A percentile compares a stretch with the other conserved stretches of the same genome.
Evolutionary conservation across 2,797 vertebrate genomes (phyloP).

Genomic region (Odontamblyopus lacepedii): DNA sequence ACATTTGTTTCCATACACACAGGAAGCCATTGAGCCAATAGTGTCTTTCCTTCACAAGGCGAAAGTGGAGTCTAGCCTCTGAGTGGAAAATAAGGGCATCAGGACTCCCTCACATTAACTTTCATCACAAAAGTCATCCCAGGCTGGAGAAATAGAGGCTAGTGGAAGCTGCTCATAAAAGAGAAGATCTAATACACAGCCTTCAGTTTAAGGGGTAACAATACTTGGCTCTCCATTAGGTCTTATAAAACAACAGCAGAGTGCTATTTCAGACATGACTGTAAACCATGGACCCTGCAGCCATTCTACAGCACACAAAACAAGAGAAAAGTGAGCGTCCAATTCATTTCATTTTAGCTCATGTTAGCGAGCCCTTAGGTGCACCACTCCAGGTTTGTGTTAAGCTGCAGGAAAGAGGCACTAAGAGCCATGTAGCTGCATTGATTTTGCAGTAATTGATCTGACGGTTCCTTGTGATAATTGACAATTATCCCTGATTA

Average conservation of each 20-base stretch:
- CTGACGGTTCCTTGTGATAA: constrained; percentile 86
- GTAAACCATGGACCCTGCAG: constrained; percentile 47
- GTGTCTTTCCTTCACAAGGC: constrained; percentile 72
- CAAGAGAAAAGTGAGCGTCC: constrained; percentile 33
- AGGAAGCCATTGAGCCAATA: constrained; percentile 68
- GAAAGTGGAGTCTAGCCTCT: constrained; percentile 69
- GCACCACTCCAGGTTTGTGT: constrained; percentile 54
- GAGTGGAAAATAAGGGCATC: constrained; percentile 76
- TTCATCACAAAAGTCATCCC: constrained; percentile 83
- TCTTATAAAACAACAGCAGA: constrained; percentile 68
- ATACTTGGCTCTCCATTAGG: constrained; percentile 83
- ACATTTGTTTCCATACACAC: constrained; percentile 81
- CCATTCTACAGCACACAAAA: constrained; percentile 52
- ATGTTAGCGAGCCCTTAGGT: constrained; percentile 40
- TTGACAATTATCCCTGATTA: constrained; percentile 89
- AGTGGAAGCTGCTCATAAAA: constrained; percentile 71
- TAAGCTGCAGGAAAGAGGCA: constrained; percentile 57
- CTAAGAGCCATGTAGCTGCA: constrained; percentile 70
- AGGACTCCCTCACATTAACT: constrained; percentile 78
- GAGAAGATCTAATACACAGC: constrained; percentile 74
- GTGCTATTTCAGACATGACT: constrained; percentile 54
- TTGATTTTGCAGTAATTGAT: constrained; percentile 84
- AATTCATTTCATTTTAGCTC: constrained; percentile 34
- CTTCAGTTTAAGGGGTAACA: constrained; percentile 77
- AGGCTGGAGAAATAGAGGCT: constrained; percentile 59